These are phyloP conservation scores for Eudyptes chrysolophus DNA, from an alignment of 2,113 vertebrate genomes.

Conservation along the genomic window DNA sequence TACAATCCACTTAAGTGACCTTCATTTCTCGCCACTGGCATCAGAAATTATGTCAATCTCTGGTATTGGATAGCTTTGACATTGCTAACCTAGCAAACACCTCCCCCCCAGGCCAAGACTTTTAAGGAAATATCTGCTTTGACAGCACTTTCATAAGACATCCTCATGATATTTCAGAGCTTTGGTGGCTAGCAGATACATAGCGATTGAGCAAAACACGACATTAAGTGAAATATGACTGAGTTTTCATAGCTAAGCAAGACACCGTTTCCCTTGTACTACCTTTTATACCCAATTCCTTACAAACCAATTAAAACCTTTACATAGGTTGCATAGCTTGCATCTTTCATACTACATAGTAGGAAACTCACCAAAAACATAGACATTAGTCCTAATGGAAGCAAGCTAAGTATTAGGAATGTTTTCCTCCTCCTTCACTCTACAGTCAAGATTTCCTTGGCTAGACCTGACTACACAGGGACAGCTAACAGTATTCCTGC, in stretches of 20 bases:
- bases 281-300: background rate
- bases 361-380: background rate
- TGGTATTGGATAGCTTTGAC: background rate
- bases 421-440: background rate
- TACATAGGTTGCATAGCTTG: accelerated
- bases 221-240: background rate
- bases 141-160: background rate
- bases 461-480: background rate
- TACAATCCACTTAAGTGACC: background rate
- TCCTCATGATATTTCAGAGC: background rate
- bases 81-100: background rate
- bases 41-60: background rate
- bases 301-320: background rate
- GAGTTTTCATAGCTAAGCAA: background rate
- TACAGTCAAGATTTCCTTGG: background rate
- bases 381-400: background rate
- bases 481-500: background rate
- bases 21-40: background rate
- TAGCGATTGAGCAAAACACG: background rate
- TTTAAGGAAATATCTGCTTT: background rate
- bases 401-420: background rate
- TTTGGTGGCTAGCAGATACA: background rate
- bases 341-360: background rate
- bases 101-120: background rate
- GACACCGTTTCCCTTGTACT: background rate